Conservation (phyloP, 2,797 vertebrate genomes). For the Falco rusticolus region DNA sequence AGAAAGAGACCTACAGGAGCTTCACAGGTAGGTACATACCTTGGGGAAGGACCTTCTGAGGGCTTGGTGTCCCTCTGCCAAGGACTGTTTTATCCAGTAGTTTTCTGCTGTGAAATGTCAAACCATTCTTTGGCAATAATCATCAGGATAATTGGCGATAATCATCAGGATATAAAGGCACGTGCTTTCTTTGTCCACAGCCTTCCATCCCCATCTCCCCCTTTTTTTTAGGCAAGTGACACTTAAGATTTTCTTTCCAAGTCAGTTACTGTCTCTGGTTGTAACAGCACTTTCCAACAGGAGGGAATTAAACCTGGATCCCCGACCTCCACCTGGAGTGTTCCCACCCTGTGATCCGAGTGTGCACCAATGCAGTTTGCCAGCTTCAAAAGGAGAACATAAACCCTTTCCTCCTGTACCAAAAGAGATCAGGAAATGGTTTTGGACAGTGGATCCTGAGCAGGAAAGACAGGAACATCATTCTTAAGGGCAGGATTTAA, state of each 20-base stretch:
- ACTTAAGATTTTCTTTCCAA: neutral
- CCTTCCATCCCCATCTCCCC: neutral
- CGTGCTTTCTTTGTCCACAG: neutral
- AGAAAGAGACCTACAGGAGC: neutral
- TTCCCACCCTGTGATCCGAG: neutral
- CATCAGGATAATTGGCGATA: neutral
- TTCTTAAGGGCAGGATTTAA: neutral
- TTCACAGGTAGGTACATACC: neutral
- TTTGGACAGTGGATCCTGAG: neutral
- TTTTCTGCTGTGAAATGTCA: neutral
- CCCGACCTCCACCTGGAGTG: neutral
- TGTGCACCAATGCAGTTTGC: rapidly evolving
- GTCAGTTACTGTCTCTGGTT: neutral
- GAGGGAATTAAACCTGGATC: neutral
- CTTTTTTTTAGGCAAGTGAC: neutral
- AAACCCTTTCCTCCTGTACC: neutral
- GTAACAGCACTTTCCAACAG: neutral
- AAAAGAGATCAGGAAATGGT: neutral
- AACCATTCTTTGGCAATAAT: neutral
- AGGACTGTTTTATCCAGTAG: neutral
- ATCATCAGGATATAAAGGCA: neutral
- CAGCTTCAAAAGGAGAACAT: neutral
- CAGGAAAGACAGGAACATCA: neutral
- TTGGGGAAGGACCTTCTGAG: neutral
- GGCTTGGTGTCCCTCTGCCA: neutral